A percentile compares a stretch with the other conserved stretches of the same genome.
These are phyloP conservation scores for Pluvialis apricaria DNA, from an alignment of 2,113 vertebrate genomes.

Conservation along the genomic window DNA sequence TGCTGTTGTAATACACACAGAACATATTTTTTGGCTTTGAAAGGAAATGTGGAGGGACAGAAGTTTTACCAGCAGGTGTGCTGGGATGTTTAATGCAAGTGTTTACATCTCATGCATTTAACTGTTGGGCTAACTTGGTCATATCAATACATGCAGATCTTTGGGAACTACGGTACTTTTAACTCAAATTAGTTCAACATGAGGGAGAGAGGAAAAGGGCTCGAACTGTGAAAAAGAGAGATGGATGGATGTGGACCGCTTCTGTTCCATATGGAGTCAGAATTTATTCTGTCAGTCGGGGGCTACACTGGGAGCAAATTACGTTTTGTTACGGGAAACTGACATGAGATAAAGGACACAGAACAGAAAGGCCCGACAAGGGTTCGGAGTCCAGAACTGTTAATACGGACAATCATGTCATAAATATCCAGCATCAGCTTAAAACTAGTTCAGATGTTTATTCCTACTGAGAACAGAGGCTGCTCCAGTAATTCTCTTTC, in stretches of 20 bases:
- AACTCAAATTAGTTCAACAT: neutral
- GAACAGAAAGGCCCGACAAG: neutral
- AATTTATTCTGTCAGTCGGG: neutral
- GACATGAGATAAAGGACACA: neutral
- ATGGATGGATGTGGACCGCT: neutral
- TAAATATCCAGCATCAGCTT: neutral
- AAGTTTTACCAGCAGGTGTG: neutral
- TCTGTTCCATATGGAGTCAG: neutral
- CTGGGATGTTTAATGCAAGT: neutral
- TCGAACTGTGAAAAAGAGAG: neutral
- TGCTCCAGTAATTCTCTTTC: neutral
- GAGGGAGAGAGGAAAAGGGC: neutral
- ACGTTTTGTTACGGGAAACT: neutral
- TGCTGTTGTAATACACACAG: neutral
- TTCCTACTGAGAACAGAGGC: neutral
- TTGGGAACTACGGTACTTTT: neutral
- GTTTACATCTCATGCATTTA: neutral
- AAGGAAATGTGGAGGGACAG: neutral
- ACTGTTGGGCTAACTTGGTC: neutral
- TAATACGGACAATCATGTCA: neutral
- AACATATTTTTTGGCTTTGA: neutral
- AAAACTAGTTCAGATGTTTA: neutral
- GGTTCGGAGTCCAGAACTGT: neutral
- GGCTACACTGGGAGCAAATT: neutral
- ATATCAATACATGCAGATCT: neutral